Conservation (phyloP, 2,797 vertebrate species). For the Eulemur mongoz region DNA sequence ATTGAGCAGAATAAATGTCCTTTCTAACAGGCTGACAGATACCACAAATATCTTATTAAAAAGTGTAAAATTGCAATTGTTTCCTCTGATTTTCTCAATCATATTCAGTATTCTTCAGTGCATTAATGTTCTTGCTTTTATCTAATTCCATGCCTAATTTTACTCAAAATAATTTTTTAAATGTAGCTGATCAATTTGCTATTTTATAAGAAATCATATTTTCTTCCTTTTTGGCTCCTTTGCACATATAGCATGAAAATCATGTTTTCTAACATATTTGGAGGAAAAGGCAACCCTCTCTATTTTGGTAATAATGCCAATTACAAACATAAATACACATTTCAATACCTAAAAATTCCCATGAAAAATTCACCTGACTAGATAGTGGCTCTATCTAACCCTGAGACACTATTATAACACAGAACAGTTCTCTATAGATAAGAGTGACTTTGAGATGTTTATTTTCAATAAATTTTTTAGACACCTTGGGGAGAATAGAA, state of each 20-base stretch:
- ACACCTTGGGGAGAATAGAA: not conserved
- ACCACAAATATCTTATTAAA: not conserved
- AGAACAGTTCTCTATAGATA: not conserved
- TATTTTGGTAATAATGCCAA: not conserved
- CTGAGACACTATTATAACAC: not conserved
- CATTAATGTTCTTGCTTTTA: not conserved
- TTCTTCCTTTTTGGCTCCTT: not conserved
- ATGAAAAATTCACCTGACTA: not conserved
- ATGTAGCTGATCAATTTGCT: not conserved
- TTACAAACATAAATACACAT: not conserved
- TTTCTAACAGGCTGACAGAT: not conserved
- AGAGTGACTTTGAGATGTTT: conserved; percentile 6
- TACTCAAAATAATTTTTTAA: not conserved
- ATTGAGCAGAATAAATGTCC: not conserved
- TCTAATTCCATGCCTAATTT: not conserved
- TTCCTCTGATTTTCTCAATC: not conserved
- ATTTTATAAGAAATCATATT: not conserved
- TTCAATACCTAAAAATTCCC: not conserved
- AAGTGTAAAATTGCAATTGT: not conserved
- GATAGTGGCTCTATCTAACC: not conserved
- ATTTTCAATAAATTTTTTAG: conserved; percentile 16
- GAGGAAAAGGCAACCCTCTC: not conserved
- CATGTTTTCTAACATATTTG: not conserved
- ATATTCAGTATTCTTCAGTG: not conserved
- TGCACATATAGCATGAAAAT: not conserved